Evolutionary conservation across 2,113 vertebrate genomes (phyloP), one percentile per base, ranked within the genome.

Genomic region (human (Homo sapiens)): DNA sequence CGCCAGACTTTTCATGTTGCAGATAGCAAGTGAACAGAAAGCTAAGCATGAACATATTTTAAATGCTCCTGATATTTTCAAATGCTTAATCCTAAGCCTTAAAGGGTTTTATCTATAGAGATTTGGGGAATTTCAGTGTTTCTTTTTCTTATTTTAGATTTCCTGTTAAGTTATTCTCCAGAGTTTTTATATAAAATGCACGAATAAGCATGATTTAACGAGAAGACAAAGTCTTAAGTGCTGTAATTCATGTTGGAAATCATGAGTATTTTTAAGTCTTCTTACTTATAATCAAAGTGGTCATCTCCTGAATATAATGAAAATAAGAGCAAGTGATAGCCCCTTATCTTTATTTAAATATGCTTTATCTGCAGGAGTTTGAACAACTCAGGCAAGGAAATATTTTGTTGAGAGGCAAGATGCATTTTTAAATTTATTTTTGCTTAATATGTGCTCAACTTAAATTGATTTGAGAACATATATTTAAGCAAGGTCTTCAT

Each of bases 401-500:
- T 81, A 89, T 83, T 92, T 89, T 95, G 64, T 78, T n/a, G 16
- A 92, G 3, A 90, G 27, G 30, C 22, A 48, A 57, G 68, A 52
- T 43, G 22, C 20, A 79, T 43, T 96, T 94, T 14, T 14, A 82
- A 73, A 43, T 89, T 72, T 50, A 61, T 73, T 70, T 94, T 86
- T 96, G 50, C 38, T 89, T 82, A 68, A 45, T 84, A 94, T 68
- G 35, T 6, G 68, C 18, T 61, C 48, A 75, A 8, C 32, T 55
- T 6, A 93, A 97, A 80, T 90, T 45, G 52, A 87, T 76, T 96
- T 91, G 48, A 94, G 45, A 96, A 86, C 10, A 64, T 79, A 2
- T 38, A n/a, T 95, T 75, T 83, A 84, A 95, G n/a, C 6, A 88
- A 3, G 8, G 8, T 84, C 14, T 59, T 23, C 43, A 78, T 38